A percentile compares a stretch with the other conserved stretches of the same genome.
phyloP scores from a whole-genome alignment of 2,113 vertebrate genomes.

The Saccopteryx bilineata region DNA sequence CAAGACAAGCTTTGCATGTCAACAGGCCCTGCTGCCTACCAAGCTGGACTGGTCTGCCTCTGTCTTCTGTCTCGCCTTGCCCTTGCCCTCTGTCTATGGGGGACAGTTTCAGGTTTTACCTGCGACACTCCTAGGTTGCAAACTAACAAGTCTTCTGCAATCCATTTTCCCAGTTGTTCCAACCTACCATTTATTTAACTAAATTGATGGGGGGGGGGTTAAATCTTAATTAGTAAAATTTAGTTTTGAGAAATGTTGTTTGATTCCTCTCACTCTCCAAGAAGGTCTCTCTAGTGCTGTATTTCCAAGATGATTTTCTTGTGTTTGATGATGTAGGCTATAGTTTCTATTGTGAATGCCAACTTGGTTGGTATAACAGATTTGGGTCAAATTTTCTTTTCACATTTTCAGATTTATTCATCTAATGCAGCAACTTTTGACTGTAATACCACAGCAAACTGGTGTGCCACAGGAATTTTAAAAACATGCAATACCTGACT shows the following conservation, averaged over 20 bases:
- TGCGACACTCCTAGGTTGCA: background rate
- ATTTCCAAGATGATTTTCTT: background rate
- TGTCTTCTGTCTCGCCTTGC: background rate
- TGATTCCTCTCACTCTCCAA: background rate
- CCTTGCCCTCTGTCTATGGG: no score
- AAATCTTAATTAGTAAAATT: background rate
- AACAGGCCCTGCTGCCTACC: background rate
- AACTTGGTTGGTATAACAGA: background rate
- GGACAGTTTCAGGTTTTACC: background rate
- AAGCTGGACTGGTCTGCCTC: background rate
- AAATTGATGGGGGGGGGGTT: background rate
- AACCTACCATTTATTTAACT: background rate
- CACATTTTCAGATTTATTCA: background rate
- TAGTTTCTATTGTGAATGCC: background rate
- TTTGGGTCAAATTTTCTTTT: background rate
- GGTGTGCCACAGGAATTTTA: no score
- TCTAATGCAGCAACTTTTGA: background rate
- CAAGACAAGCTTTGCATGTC: background rate
- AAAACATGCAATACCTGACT: no score
- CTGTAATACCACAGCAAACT: no score
- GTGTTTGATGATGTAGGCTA: background rate
- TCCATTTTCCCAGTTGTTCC: background rate
- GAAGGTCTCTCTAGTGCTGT: background rate
- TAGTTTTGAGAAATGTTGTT: background rate
- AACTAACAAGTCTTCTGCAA: background rate